Evolutionary conservation across 2,797 vertebrate genomes (phyloP).

Genomic region (Threskiornis aethiopicus): DNA sequence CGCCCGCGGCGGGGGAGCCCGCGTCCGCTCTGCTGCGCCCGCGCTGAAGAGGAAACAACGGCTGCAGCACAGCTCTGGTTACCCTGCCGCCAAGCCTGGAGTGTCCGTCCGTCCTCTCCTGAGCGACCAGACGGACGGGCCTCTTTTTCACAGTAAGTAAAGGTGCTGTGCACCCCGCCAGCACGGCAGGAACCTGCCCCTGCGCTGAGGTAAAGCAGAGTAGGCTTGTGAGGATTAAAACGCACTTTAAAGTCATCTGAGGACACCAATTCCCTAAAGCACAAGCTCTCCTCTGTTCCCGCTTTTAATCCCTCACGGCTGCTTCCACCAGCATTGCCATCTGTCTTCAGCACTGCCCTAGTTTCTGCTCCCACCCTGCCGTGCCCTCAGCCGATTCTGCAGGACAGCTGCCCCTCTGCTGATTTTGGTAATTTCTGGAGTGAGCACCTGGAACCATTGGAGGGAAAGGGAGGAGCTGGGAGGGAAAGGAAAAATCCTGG

Average conservation of each 20-base stretch:
- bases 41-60: accelerated
- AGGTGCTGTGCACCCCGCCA: neutral
- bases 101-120: accelerated
- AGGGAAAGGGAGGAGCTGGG: neutral
- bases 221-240: neutral
- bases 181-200: accelerated
- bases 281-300: neutral
- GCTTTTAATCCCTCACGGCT: neutral
- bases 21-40: accelerated
- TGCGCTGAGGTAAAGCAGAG: neutral
- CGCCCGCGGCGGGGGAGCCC: neutral
- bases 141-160: neutral
- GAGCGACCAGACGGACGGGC: accelerated
- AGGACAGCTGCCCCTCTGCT: neutral
- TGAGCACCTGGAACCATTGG: neutral
- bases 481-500: neutral
- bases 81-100: accelerated
- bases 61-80: neutral
- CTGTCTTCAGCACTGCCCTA: neutral
- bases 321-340: neutral
- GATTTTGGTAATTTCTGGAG: neutral
- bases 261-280: neutral
- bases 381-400: neutral
- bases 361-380: neutral
- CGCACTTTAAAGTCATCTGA: neutral